Percentiles rank a stretch among this genome's conserved stretches.
These are phyloP conservation scores for Nomada goodeniana DNA, from an alignment of 2,888 invertebrate genomes.

Conservation along the genomic window DNA sequence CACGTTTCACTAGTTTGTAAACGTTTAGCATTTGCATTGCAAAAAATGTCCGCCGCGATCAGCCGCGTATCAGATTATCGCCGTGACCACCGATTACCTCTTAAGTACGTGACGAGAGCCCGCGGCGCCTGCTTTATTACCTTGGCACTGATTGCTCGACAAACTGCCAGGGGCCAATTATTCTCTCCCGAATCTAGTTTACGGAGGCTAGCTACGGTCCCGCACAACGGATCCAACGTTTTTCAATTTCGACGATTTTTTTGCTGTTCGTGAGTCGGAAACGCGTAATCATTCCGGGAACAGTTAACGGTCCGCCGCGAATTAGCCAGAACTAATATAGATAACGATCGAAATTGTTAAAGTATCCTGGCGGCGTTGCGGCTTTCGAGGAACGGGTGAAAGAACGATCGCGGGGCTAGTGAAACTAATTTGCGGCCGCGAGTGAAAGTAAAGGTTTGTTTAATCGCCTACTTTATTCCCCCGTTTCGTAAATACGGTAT, in stretches of 20 bases:
- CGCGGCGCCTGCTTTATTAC: slow-evolving; percentile 59
- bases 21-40: slow-evolving; percentile 28
- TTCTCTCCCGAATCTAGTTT: slow-evolving; percentile 53
- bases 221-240: slow-evolving; percentile 1
- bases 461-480: slow-evolving; percentile 65
- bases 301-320: not conserved
- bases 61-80: slow-evolving; percentile 28
- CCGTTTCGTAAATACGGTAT: too few species aligned
- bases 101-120: slow-evolving; percentile 48
- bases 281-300: not conserved
- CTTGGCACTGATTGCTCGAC: slow-evolving; percentile 54
- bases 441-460: slow-evolving; percentile 77
- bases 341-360: slow-evolving; percentile 6
- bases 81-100: slow-evolving; percentile 45
- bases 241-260: not conserved
- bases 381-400: slow-evolving; percentile 14
- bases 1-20: not conserved
- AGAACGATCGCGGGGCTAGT: slow-evolving; percentile 7
- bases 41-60: slow-evolving; percentile 31
- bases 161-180: slow-evolving; percentile 52
- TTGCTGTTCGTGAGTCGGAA: not conserved
- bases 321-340: slow-evolving; percentile 24
- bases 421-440: slow-evolving; percentile 8
- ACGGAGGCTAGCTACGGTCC: slow-evolving; percentile 17
- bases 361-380: slow-evolving; percentile 15